Conservation (phyloP, 1,140 invertebrate species). For the Anoplophora glabripennis region DNA sequence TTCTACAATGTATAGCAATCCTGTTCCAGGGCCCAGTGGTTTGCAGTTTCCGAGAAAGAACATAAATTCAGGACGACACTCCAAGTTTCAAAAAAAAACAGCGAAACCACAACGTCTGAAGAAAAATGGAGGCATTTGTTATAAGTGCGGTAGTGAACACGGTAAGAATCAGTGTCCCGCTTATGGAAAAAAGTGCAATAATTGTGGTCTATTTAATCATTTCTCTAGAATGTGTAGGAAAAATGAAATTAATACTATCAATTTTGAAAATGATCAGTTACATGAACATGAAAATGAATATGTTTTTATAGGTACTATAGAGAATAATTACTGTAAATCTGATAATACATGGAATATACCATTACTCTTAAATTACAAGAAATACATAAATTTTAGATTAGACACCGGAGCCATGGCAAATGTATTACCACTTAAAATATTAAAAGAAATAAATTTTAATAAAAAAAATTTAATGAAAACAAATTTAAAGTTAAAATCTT, state of each 20-base stretch:
- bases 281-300: background rate
- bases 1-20: no score
- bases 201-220: constrained; percentile 4
- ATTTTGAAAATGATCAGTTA: background rate
- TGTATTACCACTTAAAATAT: constrained; percentile 4
- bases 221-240: constrained; percentile 8
- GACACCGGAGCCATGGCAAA: constrained; percentile 9
- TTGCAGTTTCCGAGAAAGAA: no score
- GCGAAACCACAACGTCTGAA: background rate
- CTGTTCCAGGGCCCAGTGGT: no score
- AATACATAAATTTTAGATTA: constrained; percentile 10
- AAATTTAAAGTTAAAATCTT: constrained; percentile 13
- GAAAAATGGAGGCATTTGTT: background rate
- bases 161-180: constrained; percentile 4
- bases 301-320: constrained; percentile 1
- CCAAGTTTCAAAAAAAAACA: no score
- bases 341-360: background rate
- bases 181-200: constrained; percentile 4
- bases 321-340: background rate
- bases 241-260: constrained; percentile 1
- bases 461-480: background rate
- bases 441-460: constrained; percentile 8
- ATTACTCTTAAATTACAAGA: background rate
- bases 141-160: constrained; percentile 5
- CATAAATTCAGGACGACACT: no score